phyloP scores from a whole-genome alignment of 2,888 invertebrate genomes.

The Physocephala rufipes region DNA sequence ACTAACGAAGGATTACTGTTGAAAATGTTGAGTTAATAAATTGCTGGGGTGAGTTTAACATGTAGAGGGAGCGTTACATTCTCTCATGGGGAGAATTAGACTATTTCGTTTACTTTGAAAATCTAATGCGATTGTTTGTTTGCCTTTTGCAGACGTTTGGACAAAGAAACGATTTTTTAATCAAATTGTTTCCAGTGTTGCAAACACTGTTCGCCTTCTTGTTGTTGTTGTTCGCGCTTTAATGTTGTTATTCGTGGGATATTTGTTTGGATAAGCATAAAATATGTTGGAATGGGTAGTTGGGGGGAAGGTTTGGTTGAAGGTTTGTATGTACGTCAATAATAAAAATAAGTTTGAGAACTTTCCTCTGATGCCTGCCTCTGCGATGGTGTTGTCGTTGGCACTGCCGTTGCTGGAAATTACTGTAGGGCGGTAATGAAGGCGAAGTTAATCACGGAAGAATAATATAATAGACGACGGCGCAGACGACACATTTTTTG shows the following conservation, averaged over 20 bases:
- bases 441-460: background rate
- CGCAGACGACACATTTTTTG: background rate
- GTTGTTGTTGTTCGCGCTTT: background rate
- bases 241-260: background rate
- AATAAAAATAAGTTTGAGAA: background rate
- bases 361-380: background rate
- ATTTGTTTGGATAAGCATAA: background rate
- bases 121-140: slow-evolving; percentile 29
- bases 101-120: too few relatives aligned
- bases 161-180: too few relatives aligned
- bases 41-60: background rate
- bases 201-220: background rate
- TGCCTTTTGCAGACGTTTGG: slow-evolving; percentile 22
- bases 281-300: background rate
- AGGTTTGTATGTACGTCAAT: background rate
- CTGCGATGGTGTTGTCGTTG: background rate
- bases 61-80: too few relatives aligned
- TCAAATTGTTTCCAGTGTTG: slow-evolving; percentile 15
- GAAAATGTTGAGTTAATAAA: background rate
- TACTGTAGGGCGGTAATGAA: background rate
- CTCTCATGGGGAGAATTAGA: slow-evolving; percentile 26
- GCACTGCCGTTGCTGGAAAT: background rate
- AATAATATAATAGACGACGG: background rate
- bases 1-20: background rate
- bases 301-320: background rate